Evolutionary conservation across 2,113 vertebrate genomes (phyloP).

Genomic region (Corythoichthys intestinalis): DNA sequence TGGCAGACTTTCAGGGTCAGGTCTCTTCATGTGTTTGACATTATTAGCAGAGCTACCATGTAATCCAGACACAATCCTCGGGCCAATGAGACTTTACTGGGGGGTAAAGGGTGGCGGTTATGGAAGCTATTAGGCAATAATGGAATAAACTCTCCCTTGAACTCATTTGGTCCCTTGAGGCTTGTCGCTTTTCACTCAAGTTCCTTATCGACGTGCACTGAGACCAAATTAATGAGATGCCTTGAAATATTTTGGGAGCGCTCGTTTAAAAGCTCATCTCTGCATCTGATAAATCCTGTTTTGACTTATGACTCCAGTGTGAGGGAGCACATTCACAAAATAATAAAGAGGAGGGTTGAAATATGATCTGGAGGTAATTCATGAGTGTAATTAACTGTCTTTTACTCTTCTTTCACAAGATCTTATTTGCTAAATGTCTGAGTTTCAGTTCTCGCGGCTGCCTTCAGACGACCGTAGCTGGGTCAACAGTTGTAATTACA

Average conservation of each 20-base stretch:
- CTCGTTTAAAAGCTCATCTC: constrained; percentile 41
- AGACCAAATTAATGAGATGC: constrained; percentile 35
- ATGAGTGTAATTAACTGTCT: constrained; percentile 27
- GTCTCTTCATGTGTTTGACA: constrained; percentile 68
- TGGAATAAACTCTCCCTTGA: constrained; percentile 60
- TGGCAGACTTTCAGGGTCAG: constrained; percentile 52
- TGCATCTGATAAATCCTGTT: constrained; percentile 35
- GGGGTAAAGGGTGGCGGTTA: constrained; percentile 65
- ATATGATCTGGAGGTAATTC: constrained; percentile 43
- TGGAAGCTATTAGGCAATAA: constrained; percentile 75
- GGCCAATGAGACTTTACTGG: constrained; percentile 66
- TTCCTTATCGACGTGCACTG: constrained; percentile 40
- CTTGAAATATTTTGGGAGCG: constrained; percentile 32
- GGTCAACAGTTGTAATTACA: constrained; percentile 1
- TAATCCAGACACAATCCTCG: constrained; percentile 67
- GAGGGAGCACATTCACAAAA: constrained; percentile 45
- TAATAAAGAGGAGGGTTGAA: neutral
- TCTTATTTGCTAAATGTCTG: constrained; percentile 18
- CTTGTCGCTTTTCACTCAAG: constrained; percentile 32
- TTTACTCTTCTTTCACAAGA: constrained; percentile 12
- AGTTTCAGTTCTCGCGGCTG: constrained; percentile 1
- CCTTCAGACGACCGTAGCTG: neutral
- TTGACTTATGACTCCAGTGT: constrained; percentile 31
- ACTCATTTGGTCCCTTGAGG: constrained; percentile 46
- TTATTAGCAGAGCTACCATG: constrained; percentile 69